Base-by-base conservation (phyloP, 2,888 invertebrate species). In the Chorisops tibialis region DNA sequence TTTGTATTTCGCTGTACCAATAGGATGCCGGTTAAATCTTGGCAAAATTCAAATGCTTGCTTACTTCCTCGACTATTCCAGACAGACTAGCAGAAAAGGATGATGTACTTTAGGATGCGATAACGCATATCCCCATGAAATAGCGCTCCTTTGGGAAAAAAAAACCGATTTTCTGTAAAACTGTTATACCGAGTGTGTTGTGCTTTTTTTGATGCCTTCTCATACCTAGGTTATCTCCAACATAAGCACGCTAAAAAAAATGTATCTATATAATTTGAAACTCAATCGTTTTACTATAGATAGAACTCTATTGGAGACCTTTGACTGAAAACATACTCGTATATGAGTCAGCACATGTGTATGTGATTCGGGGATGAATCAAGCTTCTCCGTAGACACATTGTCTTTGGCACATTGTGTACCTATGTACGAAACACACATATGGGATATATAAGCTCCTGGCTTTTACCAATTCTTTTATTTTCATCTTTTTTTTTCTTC, bases 51-150 rank as follows among this genome's bases (percentile, higher is more conserved):
- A 30, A 30, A 30, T 9, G 30, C 3, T 9, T 9, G 30, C 30
- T 2, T 2, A 9, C 30, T 30, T 30, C 30, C 30, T 30, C 7
- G 30, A 9, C 30, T 30, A 30, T 30, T 30, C 7, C 30, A 9
- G 9, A 30, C 9, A 5, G 30, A 30, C 30, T 5, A 30, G 30
- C 30, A 30, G 24, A n/a, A n/a, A n/a, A n/a, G n/a, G n/a, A n/a
- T n/a, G n/a, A n/a, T n/a, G n/a, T 24, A 24, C 7, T 7, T 7
- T 30, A 30, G 30, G 30, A 30, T 41, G 56, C 58, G 61, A 64
- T 61, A 61, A 61, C 64, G 64, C 64, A 64, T 61, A 64, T 61
- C 61, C 64, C 64, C 43, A 59, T 59, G 49, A 59, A 59, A 59
- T 59, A 59, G 38, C 48, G 37, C 39, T 48, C 58, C 49, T 59